Base-by-base conservation (phyloP, 2,113 vertebrate genomes). In the Embiotoca jacksoni region DNA sequence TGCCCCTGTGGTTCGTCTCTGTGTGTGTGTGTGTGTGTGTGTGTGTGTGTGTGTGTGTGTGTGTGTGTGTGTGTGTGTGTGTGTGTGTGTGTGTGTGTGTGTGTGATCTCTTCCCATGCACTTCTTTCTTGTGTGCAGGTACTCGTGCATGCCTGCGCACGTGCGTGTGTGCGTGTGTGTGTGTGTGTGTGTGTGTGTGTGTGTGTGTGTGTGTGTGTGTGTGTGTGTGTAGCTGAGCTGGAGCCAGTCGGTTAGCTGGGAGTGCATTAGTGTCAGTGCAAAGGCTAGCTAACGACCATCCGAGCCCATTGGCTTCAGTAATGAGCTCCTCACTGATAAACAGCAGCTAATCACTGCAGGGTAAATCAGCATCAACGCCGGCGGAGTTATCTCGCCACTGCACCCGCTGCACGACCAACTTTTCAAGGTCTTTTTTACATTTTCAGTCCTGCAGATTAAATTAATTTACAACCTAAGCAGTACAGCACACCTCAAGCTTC, bases 301-400 rank as follows among this genome's bases (percentile, higher is more conserved):
- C 58, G 0, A 85, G 82, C 68, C 83, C 86, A 83, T 80, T 81
- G 91, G 84, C 88, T 88, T 69, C 87, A 75, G 83, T 91, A 92
- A 93, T 92, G 90, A 92, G 85, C 76, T 85, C 80, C 84, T 78
- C 75, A 36, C 82, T 91, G 91, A 93, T 92, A 92, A 94, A 92
- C 81, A 78, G 87, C 84, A 72, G 84, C 83, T 92, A 90, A 93
- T 92, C 90, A 88, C 88, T 72, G 80, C 83, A 50, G 85, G 73
- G 35, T 71, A 71, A 87, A 88, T 84, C 84, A 1, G 75, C 81
- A 83, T 85, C 88, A 64, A 67, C 84, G 49, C 78, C 16, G n/a
- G 69, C 23, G 54, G 61, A 84, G 64, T 89, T 91, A 89, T 92
- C 92, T 88, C 73, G 7, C 59, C 14, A 14, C 32, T 70, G 80